Base-by-base conservation (phyloP, 2,888 invertebrate species). In the Drosophila testacea region DNA sequence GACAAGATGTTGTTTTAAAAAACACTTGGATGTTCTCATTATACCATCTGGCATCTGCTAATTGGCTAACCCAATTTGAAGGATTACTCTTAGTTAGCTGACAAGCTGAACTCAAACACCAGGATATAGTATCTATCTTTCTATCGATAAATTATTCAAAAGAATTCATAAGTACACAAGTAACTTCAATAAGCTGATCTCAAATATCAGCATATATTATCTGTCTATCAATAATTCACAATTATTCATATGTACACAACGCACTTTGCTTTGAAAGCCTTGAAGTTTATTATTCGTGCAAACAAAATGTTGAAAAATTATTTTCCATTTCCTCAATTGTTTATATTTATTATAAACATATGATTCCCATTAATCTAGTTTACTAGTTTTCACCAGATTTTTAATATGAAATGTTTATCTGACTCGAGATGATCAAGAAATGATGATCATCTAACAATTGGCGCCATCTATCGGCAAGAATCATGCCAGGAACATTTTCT, bases 61-160 rank as follows among this genome's bases (percentile, higher is more conserved):
- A 74, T 72, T 70, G 54, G 64, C 47, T 75, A 76, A 79, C 76
- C 79, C 47, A 79, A 61, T 79, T 77, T 22, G 30, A 46, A 10
- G 44, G 32, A 6, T 51, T 52, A 42, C 32, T 54, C 42, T 22
- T 32, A 44, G 39, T 38, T 47, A 47, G 28, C 44, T 60, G 36
- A 54, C 44, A 51, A 48, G 28, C 11, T 61, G 47, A 68, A 52
- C 54, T 34, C 30, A 48, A 34, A 42, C 16, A 50, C n/a, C 36
- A 36, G 13, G 30, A 70, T 70, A 22, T 41, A 11, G 22, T 4
- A 41, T 16, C 3, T 13, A 13, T 52, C 30, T 30, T 28, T 11
- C 9, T 6, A 34, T 55, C 36, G 6, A 36, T 13, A 46, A 46
- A 32, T 36, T 55, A 39, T 57, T 10, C 27, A 27, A 11, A 56